These are phyloP conservation scores for Myrmecophaga tridactyla DNA, from an alignment of 2,113 vertebrate species.

Conservation along the genomic window DNA sequence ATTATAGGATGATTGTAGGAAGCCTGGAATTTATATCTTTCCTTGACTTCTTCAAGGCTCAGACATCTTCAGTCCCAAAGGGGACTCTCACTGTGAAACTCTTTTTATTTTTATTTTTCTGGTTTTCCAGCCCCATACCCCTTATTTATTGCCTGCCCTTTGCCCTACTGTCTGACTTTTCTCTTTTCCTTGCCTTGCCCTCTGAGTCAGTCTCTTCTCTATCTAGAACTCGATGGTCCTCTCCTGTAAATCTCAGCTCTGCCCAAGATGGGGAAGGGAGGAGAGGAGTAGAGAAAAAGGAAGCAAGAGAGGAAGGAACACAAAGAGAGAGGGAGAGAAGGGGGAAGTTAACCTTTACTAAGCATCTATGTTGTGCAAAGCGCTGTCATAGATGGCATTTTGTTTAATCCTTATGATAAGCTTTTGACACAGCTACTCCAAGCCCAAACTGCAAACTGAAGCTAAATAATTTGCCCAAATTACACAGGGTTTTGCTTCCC, in stretches of 20 bases:
- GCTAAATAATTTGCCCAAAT: not conserved
- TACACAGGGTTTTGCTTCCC: not conserved
- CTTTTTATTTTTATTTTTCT: not conserved
- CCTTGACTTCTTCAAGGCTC: not conserved
- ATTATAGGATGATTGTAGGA: not conserved
- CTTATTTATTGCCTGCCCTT: not conserved
- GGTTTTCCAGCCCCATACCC: not conserved
- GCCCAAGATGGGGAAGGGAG: not conserved
- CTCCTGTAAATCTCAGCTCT: not conserved
- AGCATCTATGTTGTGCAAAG: not conserved
- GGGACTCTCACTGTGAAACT: not conserved
- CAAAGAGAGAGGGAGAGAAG: not conserved
- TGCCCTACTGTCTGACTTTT: not conserved
- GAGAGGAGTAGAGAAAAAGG: not conserved
- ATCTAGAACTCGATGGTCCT: not conserved
- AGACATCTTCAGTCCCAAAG: not conserved
- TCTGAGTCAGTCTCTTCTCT: not conserved
- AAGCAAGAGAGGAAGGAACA: not conserved
- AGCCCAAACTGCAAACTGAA: not conserved
- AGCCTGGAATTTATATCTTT: not conserved
- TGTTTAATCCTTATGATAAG: not conserved
- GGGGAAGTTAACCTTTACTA: not conserved
- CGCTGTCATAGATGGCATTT: not conserved
- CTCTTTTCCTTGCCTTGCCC: not conserved
- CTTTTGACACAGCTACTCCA: not conserved